A percentile compares a stretch with the other conserved stretches of the same genome.
These are phyloP conservation scores for Tenualosa thibaudeaui DNA, from an alignment of 2,797 vertebrate genomes.

Conservation along the genomic window DNA sequence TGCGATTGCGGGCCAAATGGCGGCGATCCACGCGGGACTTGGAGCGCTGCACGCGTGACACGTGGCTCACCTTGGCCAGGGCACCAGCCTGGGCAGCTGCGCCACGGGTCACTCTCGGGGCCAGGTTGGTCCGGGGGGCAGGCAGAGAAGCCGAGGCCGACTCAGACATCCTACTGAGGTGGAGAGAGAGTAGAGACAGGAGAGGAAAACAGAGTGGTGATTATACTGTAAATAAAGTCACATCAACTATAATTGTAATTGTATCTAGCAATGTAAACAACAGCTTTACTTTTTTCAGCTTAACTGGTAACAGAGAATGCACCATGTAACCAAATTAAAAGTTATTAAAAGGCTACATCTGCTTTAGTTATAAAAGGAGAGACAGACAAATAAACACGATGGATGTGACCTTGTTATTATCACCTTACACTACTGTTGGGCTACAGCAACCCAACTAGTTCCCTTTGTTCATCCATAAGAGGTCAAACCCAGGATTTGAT, in stretches of 20 bases:
- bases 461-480: background rate
- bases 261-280: too few species aligned
- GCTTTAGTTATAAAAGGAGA: background rate
- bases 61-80: slow-evolving; percentile 88
- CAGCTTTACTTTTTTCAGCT: background rate
- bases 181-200: slow-evolving; percentile 8
- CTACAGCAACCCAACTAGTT: background rate
- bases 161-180: slow-evolving; percentile 73
- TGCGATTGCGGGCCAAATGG: slow-evolving; percentile 82
- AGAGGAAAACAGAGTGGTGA: background rate
- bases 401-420: background rate
- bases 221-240: background rate
- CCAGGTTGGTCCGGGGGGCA: slow-evolving; percentile 62
- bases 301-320: background rate
- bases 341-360: background rate
- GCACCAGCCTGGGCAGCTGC: slow-evolving; percentile 75
- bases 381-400: background rate
- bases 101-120: slow-evolving; percentile 73
- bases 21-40: slow-evolving; percentile 85
- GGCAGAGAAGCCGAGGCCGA: slow-evolving; percentile 67
- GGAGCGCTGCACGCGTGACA: slow-evolving; percentile 84
- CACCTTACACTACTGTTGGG: background rate
- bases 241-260: too few species aligned
- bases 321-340: background rate
- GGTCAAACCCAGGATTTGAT: too few species aligned